Base-by-base conservation (phyloP, 2,888 invertebrate species). In the Ommatoiulus sabulosus region DNA sequence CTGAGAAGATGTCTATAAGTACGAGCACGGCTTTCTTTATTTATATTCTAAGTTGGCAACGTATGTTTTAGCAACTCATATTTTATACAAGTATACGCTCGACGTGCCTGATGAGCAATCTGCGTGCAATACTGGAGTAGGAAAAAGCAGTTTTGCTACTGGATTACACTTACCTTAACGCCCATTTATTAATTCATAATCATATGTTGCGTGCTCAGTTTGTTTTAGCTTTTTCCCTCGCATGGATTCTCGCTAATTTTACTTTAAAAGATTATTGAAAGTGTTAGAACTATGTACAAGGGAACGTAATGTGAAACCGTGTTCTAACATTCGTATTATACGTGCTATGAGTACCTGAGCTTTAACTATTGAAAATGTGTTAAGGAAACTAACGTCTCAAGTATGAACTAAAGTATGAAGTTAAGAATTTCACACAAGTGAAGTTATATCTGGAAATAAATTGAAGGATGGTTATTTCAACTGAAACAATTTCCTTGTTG, bases 171-270 rank as follows among this genome's bases (percentile, higher is more conserved):
- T 63, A 63, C 63, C 63, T 63, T n/a, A 63, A 63, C 63, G 63
- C 63, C 63, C 63, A 63, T 63, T n/a, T 63, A 63, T 63, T 63
- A 63, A n/a, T 63, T 63, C 63, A 63, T 63, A 63, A 63, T 63
- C n/a, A 63, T 63, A 63, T 63, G 35, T 35, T 5, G 63, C 63
- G 63, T 20, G 63, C 63, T 63, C 20, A 63, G 63, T 20, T 63
- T 63, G 63, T 20, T 63, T 63, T 63, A 63, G 20, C 20, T 63
- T 63, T 63, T 63, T 6, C 1, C n/a, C 63, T 6, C 20, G 63
- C 63, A 15, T 20, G 10, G 20, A n/a, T 63, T 5, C 63, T 63
- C 63, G 20, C 63, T 63, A 63, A 63, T 63, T 63, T 20, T 20
- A 63, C 63, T 63, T 63, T 20, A 63, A 63, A 63, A 63, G 20